Evolutionary conservation across 2,113 vertebrate species (phyloP).

Genomic region (Morone chrysops): DNA sequence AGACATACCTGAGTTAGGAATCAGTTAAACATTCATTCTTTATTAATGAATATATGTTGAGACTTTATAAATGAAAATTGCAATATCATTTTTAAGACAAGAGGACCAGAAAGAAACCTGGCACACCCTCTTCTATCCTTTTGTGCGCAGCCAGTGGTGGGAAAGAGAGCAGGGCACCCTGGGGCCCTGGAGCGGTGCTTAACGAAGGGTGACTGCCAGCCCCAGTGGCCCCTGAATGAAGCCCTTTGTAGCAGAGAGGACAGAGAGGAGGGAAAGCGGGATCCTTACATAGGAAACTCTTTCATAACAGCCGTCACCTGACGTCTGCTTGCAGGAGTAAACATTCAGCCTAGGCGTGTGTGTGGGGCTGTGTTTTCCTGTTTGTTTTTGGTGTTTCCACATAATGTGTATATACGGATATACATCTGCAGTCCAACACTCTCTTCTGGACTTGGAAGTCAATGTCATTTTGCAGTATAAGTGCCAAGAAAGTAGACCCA

Average conservation of each 20-base stretch:
- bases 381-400: background rate
- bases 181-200: conserved; percentile 45
- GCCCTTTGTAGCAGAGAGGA: conserved; percentile 70
- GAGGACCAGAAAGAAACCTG: background rate
- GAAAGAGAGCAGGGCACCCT: conserved; percentile 1
- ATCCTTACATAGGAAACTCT: conserved; percentile 72
- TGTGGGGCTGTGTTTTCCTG: background rate
- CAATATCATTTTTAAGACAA: background rate
- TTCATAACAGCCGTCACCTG: conserved; percentile 76
- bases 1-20: background rate
- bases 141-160: conserved; percentile 14
- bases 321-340: conserved; percentile 11
- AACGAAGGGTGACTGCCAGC: conserved; percentile 55
- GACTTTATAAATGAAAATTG: background rate
- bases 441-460: background rate
- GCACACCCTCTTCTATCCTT: background rate
- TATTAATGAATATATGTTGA: background rate
- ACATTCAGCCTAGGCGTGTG: background rate
- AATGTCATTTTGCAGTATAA: background rate
- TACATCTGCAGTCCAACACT: background rate
- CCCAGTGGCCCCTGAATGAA: conserved; percentile 72
- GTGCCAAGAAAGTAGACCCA: background rate
- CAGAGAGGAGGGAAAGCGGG: conserved; percentile 41
- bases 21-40: conserved; percentile 3
- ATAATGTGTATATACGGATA: background rate